phyloP scores from a whole-genome alignment of 2,888 invertebrate species.

The Salticus scenicus region DNA sequence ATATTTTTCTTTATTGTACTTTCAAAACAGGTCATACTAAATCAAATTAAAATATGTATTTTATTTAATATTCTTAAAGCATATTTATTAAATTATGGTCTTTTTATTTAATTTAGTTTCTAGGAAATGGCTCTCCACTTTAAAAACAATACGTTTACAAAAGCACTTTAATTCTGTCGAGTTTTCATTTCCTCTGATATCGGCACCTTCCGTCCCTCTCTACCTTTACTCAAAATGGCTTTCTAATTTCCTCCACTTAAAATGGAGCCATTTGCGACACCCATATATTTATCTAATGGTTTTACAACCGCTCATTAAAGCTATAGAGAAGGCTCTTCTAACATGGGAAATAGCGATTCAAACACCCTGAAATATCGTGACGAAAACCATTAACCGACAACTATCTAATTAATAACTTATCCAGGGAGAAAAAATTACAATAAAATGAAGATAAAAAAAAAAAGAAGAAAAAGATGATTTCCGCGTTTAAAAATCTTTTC shows the following conservation, averaged over 20 bases:
- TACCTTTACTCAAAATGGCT: not conserved
- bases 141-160: too few species aligned
- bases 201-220: not conserved
- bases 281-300: constrained; percentile 19
- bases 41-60: too few species aligned
- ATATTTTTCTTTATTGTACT: too few species aligned
- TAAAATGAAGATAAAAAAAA: not conserved
- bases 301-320: constrained; percentile 28
- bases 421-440: not conserved
- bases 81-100: too few species aligned
- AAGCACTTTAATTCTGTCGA: too few species aligned
- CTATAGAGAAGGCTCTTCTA: not conserved
- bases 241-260: not conserved
- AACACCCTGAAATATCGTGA: constrained; percentile 22
- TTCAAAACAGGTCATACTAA: too few species aligned
- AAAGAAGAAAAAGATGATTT: constrained; percentile 15
- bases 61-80: too few species aligned
- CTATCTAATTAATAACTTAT: constrained; percentile 47
- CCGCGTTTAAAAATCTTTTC: constrained; percentile 13
- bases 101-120: too few species aligned
- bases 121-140: too few species aligned
- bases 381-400: constrained; percentile 21
- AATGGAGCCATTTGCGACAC: constrained; percentile 1
- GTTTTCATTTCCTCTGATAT: not conserved
- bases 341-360: too few species aligned